Evolutionary conservation across 2,888 invertebrate genomes (phyloP).

Genomic region (Syrphus vitripennis): DNA sequence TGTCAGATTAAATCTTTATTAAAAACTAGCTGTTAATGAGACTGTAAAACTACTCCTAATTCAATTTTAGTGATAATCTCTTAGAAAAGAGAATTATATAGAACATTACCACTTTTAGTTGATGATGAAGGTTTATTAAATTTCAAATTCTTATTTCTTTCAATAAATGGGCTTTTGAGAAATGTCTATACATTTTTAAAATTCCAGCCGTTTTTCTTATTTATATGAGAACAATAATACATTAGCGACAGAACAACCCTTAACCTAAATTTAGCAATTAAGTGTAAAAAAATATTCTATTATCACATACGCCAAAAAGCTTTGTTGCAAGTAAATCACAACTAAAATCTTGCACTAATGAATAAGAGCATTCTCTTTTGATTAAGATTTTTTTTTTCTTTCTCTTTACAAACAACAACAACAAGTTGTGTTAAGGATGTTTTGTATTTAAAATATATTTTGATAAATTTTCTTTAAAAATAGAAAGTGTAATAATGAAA

Average conservation of each 20-base stretch:
- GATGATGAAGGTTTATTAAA: background rate
- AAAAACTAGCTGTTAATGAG: no score
- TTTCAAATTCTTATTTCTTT: background rate
- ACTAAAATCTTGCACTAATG: background rate
- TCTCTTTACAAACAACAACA: background rate
- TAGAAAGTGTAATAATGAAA: slow-evolving; percentile 46
- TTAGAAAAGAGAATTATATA: no score
- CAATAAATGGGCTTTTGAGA: background rate
- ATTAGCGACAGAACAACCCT: background rate
- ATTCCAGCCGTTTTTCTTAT: background rate
- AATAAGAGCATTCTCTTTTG: background rate
- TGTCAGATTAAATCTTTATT: background rate
- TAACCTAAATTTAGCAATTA: slow-evolving; percentile 2
- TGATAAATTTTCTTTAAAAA: slow-evolving; percentile 62
- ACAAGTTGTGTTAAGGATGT: background rate
- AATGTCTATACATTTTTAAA: background rate
- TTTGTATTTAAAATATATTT: slow-evolving; percentile 36
- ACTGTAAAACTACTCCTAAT: no score
- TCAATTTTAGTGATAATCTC: no score
- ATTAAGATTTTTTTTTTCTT: background rate
- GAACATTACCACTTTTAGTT: background rate
- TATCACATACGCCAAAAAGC: slow-evolving; percentile 4
- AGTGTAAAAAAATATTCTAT: slow-evolving; percentile 1
- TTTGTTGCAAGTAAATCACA: slow-evolving; percentile 35
- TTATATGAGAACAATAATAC: background rate